Percentiles rank a stretch among this genome's conserved stretches.
Evolutionary conservation across 1,140 invertebrate genomes (phyloP).

Genomic region (Trichonephila clavipes): DNA sequence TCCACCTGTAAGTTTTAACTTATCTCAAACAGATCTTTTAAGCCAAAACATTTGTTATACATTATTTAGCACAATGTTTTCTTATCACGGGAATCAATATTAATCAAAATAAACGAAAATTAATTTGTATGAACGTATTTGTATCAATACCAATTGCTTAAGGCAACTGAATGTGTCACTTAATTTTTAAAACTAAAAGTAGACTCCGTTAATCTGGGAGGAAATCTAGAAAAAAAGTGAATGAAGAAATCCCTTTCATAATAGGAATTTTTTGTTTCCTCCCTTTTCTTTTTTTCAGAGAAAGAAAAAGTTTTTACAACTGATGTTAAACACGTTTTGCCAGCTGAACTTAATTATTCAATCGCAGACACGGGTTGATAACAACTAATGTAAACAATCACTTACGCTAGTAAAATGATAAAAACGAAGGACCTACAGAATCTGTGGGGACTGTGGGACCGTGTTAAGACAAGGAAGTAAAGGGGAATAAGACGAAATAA

Average conservation of each 20-base stretch:
- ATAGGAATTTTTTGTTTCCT: background rate
- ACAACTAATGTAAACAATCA: constrained; percentile 45
- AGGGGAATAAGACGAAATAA: constrained; percentile 4
- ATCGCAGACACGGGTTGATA: constrained; percentile 34
- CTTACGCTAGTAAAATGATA: constrained; percentile 47
- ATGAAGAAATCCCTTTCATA: background rate
- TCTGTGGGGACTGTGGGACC: background rate
- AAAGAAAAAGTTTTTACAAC: background rate
- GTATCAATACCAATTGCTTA: background rate
- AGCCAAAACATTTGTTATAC: too few species aligned
- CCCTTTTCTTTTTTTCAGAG: background rate
- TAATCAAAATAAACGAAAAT: too few species aligned
- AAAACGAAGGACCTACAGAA: background rate
- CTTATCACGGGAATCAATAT: too few species aligned
- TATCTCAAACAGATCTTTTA: too few species aligned
- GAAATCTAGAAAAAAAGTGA: background rate
- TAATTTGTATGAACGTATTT: too few species aligned
- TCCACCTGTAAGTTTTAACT: too few species aligned
- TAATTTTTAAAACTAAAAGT: background rate
- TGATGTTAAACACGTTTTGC: constrained; percentile 40
- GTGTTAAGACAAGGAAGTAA: background rate
- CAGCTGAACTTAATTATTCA: constrained; percentile 44
- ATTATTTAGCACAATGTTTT: too few species aligned
- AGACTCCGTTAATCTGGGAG: background rate
- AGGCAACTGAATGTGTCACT: background rate